These are phyloP conservation scores for Sebastes glaucus DNA, from an alignment of 2,797 vertebrate genomes.

Conservation along the genomic window DNA sequence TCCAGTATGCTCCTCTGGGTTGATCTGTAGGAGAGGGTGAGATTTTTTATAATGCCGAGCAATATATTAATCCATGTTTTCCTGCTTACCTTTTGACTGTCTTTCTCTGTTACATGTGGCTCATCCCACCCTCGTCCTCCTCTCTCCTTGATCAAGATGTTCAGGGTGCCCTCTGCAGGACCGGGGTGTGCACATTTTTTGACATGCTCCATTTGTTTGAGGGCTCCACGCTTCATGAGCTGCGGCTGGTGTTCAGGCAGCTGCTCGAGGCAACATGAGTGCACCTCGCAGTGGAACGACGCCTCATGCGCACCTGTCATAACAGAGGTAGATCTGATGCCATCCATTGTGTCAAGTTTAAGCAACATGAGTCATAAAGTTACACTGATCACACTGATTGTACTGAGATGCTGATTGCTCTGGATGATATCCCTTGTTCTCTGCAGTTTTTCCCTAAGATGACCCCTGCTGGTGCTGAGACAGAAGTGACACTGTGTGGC, in stretches of 20 bases:
- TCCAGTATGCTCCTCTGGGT: background rate
- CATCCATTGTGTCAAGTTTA: background rate
- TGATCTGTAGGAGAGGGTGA: background rate
- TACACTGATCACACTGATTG: background rate
- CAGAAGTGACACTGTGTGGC: constrained; percentile 87
- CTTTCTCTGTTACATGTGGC: background rate
- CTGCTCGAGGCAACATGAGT: constrained; percentile 83
- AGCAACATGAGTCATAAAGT: background rate
- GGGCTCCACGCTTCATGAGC: constrained; percentile 88
- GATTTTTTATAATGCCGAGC: background rate
- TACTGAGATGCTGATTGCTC: background rate
- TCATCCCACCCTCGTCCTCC: background rate
- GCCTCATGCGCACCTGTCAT: constrained; percentile 88
- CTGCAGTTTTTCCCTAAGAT: constrained; percentile 89
- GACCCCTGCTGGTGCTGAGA: constrained; percentile 81
- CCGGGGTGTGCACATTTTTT: constrained; percentile 93
- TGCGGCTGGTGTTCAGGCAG: constrained; percentile 90
- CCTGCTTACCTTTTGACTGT: background rate
- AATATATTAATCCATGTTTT: background rate
- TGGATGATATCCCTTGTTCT: background rate
- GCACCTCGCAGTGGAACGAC: constrained; percentile 82
- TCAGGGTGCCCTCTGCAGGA: constrained; percentile 85
- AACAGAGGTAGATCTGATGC: constrained; percentile 79
- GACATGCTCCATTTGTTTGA: constrained; percentile 88
- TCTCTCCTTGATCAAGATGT: constrained; percentile 79